Evolutionary conservation across 1,140 invertebrate species (phyloP).

Genomic region (Protaetia brevitarsis): DNA sequence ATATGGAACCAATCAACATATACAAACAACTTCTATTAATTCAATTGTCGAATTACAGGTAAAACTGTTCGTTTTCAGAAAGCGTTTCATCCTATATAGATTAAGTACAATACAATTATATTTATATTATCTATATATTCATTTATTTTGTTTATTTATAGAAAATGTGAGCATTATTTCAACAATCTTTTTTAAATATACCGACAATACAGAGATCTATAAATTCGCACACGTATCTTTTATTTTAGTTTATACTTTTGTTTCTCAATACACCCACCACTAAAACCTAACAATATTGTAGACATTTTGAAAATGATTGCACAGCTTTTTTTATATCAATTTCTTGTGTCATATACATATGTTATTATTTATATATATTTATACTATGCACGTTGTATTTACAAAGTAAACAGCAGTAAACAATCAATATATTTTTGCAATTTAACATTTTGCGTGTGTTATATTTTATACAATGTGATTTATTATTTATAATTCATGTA

Average conservation of each 20-base stretch:
- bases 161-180: not conserved
- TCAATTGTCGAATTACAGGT: not conserved
- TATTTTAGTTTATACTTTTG: not conserved
- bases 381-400: not conserved
- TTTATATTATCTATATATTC: too few relatives aligned
- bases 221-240: not conserved
- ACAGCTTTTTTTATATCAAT: not conserved
- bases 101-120: not conserved
- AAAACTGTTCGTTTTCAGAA: not conserved
- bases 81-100: not conserved
- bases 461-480: conserved; percentile 6
- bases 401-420: conserved; percentile 10
- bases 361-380: too few relatives aligned
- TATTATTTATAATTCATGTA: not conserved
- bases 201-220: conserved; percentile 6
- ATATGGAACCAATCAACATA: not conserved
- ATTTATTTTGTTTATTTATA: not conserved
- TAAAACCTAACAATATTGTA: not conserved
- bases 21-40: too few relatives aligned
- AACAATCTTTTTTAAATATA: not conserved
- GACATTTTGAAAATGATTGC: not conserved
- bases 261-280: not conserved
- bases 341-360: too few relatives aligned
- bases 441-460: not conserved
- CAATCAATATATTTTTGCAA: not conserved